phyloP scores from a whole-genome alignment of 2,113 vertebrate genomes.

The Micromys minutus region DNA sequence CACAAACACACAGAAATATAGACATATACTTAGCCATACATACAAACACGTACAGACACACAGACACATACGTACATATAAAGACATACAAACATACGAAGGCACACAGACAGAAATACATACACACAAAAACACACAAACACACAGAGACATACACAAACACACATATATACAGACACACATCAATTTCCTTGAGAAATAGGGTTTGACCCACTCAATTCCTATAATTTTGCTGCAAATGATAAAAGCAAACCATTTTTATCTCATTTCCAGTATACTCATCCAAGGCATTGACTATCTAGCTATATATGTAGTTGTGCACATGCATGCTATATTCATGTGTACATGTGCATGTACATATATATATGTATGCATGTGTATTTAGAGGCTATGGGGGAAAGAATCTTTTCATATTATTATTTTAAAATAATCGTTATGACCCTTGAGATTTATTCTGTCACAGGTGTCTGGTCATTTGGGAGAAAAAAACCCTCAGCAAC shows the following conservation, averaged over 20 bases:
- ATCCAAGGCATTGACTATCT: not conserved
- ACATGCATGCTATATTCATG: not conserved
- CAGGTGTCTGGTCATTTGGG: not conserved
- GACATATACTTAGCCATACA: not conserved
- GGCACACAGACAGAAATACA: not conserved
- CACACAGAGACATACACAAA: not conserved
- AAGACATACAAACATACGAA: not conserved
- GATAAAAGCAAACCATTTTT: not conserved
- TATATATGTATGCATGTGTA: not conserved
- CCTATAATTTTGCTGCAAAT: not conserved
- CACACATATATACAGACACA: not conserved
- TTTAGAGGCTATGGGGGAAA: not conserved
- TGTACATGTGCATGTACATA: no score
- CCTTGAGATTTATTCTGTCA: not conserved
- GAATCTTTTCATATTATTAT: not conserved
- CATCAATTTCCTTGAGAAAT: not conserved
- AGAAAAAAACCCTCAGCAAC: not conserved
- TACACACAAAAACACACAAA: not conserved
- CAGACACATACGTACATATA: no score
- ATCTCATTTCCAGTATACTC: not conserved
- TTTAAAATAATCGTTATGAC: not conserved
- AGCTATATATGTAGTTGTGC: not conserved
- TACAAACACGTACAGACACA: fast-evolving
- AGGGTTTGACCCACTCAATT: not conserved
- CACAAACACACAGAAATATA: not conserved